Evolutionary conservation across 2,113 vertebrate species (phyloP).

Genomic region (Channa maculata): DNA sequence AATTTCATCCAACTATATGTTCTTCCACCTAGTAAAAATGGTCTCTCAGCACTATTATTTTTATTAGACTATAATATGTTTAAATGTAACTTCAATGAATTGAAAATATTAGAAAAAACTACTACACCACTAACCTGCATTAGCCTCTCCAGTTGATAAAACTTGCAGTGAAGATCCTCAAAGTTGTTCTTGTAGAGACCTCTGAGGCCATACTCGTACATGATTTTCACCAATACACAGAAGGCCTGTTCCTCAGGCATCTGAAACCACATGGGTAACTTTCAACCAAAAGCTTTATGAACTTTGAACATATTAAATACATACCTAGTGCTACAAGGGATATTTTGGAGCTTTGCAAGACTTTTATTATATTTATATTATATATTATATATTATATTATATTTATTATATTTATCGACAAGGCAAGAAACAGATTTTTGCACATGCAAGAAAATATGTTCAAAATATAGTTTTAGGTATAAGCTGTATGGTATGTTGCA

Average conservation of each 20-base stretch:
- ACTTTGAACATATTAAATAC: not conserved
- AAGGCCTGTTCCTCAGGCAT: conserved; percentile 99
- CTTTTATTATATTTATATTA: too few relatives aligned
- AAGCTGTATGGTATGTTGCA: not conserved
- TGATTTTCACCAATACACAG: conserved; percentile 97
- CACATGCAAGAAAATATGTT: not conserved
- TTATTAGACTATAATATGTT: too few relatives aligned
- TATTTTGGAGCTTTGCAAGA: not conserved
- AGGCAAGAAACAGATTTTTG: conserved; percentile 1
- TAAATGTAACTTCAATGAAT: not conserved
- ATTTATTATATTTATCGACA: too few relatives aligned
- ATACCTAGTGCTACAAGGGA: not conserved
- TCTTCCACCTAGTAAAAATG: not conserved
- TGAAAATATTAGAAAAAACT: not conserved
- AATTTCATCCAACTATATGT: too few relatives aligned
- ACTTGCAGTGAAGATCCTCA: conserved; percentile 99
- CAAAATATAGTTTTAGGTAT: not conserved
- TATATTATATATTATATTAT: too few relatives aligned
- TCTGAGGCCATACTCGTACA: conserved; percentile 94
- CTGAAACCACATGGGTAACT: conserved; percentile 75
- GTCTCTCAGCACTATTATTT: not conserved
- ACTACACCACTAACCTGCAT: conserved; percentile 87
- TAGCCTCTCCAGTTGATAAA: conserved; percentile 95
- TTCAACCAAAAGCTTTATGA: not conserved
- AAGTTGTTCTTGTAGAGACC: conserved; percentile 98